Percentiles rank a stretch among this genome's conserved stretches.
phyloP scores from a whole-genome alignment of 2,888 invertebrate genomes.

The Metallyticus violacea region DNA sequence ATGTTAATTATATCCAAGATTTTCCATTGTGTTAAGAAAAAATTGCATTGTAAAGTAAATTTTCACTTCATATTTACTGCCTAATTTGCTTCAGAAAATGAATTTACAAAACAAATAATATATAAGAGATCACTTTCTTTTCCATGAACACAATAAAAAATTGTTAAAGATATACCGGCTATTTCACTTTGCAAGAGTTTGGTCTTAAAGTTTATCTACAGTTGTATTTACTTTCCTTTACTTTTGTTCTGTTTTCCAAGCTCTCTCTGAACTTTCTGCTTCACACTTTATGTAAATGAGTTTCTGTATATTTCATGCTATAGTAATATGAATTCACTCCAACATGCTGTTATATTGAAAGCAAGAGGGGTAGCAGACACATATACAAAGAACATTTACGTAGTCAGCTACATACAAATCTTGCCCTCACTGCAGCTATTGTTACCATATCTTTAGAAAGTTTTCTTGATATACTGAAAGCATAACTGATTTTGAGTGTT shows the following conservation, averaged over 20 bases:
- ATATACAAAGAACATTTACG: background rate
- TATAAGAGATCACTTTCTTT: too few species aligned
- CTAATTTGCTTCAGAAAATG: too few species aligned
- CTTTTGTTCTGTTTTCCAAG: background rate
- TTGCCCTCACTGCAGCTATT: background rate
- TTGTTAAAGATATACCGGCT: too few species aligned
- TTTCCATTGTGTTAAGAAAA: too few species aligned
- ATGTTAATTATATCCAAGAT: too few species aligned
- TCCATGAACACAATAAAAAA: too few species aligned
- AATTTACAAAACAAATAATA: too few species aligned
- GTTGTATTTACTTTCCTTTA: background rate
- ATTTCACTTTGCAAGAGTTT: background rate
- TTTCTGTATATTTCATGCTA: background rate
- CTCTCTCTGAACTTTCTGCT: background rate
- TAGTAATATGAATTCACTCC: background rate
- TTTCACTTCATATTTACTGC: too few species aligned
- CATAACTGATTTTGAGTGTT: background rate
- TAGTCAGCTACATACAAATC: background rate
- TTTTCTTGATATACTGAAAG: background rate
- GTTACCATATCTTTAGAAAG: background rate
- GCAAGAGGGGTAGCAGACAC: background rate
- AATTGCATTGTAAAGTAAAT: too few species aligned
- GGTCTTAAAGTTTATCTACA: background rate
- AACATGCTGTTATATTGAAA: background rate
- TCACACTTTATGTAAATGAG: background rate